Conservation (phyloP, 1,140 invertebrate genomes). For the Drosophila mauritiana region DNA sequence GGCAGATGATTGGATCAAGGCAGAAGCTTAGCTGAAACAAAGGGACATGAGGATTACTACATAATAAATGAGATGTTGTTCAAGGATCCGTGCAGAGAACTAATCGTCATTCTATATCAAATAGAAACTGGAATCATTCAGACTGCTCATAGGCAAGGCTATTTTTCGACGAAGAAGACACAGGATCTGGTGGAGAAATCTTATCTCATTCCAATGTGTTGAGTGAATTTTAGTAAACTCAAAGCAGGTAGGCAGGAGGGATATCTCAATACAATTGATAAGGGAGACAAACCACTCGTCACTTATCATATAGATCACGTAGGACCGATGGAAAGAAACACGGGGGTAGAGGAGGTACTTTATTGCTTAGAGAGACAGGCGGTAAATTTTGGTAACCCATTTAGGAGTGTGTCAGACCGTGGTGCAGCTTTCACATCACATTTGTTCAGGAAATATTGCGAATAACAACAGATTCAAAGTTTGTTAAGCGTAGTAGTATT, state of each 20-base stretch:
- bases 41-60: neutral
- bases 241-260: neutral
- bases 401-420: slow-evolving; percentile 8
- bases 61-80: neutral
- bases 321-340: slow-evolving; percentile 71
- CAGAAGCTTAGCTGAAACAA: neutral
- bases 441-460: slow-evolving; percentile 20
- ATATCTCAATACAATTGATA: neutral
- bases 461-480: neutral
- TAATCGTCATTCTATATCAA: neutral
- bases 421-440: slow-evolving; percentile 23
- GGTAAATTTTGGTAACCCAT: slow-evolving; percentile 16
- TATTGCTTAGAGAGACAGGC: slow-evolving; percentile 5
- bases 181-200: neutral
- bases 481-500: no score
- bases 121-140: neutral
- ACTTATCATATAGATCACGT: slow-evolving; percentile 48
- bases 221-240: neutral
- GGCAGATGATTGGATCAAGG: neutral
- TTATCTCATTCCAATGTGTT: neutral
- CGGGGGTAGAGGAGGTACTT: slow-evolving; percentile 12
- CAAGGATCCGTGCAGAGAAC: neutral
- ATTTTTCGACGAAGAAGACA: neutral
- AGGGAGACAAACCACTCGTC: slow-evolving; percentile 18
- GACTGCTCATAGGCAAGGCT: neutral